Conservation (phyloP, 2,797 vertebrate species). For the Gallinago stenura region DNA sequence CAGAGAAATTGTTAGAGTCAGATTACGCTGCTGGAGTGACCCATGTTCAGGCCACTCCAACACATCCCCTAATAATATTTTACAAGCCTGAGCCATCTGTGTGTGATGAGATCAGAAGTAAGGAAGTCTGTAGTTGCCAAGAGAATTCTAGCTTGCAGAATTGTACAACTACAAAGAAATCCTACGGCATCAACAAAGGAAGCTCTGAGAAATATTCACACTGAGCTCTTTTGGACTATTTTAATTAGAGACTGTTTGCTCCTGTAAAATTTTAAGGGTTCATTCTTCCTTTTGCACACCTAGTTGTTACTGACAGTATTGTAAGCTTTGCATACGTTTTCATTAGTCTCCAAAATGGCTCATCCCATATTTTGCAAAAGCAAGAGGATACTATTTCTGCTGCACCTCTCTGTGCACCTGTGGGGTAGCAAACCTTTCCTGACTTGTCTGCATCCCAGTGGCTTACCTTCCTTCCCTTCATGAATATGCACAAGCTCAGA, state of each 20-base stretch:
- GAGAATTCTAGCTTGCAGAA: conserved; percentile 62
- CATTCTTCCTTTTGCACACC: background rate
- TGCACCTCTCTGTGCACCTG: background rate
- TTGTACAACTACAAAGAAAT: conserved; percentile 50
- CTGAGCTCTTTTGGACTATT: background rate
- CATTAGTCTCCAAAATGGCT: background rate
- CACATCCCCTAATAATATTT: conserved; percentile 67
- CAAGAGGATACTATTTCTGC: background rate
- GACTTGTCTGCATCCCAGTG: background rate
- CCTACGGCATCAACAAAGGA: conserved; percentile 28
- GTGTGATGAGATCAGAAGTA: conserved; percentile 73
- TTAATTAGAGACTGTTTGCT: background rate
- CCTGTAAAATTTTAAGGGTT: background rate
- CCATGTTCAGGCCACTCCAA: conserved; percentile 62
- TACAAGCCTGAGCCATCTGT: conserved; percentile 69
- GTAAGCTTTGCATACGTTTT: background rate
- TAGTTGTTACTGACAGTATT: background rate
- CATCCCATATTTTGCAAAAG: background rate
- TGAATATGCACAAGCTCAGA: fast-evolving
- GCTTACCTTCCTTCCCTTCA: background rate
- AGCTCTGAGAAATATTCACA: conserved; percentile 10
- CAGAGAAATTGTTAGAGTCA: conserved; percentile 32
- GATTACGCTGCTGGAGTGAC: conserved; percentile 60
- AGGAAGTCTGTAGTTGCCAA: conserved; percentile 69
- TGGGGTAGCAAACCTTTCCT: background rate